Evolutionary conservation across 2,888 invertebrate genomes (phyloP).

Genomic region (Pheosia gnoma): DNA sequence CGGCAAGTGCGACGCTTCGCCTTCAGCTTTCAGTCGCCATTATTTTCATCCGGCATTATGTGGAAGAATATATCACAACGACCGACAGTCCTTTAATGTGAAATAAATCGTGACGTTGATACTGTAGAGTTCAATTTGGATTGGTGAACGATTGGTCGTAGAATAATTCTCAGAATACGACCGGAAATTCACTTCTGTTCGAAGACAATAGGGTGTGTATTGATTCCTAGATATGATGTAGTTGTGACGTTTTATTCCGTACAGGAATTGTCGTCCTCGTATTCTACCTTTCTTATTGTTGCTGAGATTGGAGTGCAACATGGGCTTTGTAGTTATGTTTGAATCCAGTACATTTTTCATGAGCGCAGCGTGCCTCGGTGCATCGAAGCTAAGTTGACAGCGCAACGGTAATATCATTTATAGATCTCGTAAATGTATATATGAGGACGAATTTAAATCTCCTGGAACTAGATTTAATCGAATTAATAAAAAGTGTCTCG

Average conservation of each 20-base stretch:
- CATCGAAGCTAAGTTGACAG: conserved; percentile 15
- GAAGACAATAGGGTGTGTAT: conserved; percentile 55
- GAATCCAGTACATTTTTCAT: conserved; percentile 35
- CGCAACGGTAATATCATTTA: conserved; percentile 16
- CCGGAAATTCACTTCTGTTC: conserved; percentile 46
- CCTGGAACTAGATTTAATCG: background rate
- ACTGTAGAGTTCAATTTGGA: conserved; percentile 61
- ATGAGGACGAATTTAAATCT: background rate
- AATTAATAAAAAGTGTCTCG: background rate
- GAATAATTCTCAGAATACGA: conserved; percentile 16
- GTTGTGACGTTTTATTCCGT: conserved; percentile 47
- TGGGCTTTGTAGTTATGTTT: conserved; percentile 26
- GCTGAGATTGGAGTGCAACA: conserved; percentile 46
- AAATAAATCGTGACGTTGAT: conserved; percentile 49
- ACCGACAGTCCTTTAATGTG: conserved; percentile 44
- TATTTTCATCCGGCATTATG: conserved; percentile 67
- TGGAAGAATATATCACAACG: conserved; percentile 50
- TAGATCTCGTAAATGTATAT: background rate
- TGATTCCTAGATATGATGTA: conserved; percentile 44
- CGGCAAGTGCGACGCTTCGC: conserved; percentile 63
- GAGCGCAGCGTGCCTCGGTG: conserved; percentile 16
- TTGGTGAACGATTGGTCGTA: conserved; percentile 44
- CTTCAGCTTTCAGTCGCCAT: conserved; percentile 71
- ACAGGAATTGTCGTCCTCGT: conserved; percentile 52
- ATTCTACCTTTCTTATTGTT: conserved; percentile 65